phyloP scores from a whole-genome alignment of 2,797 vertebrate species.

The Otolemur crassicaudatus region DNA sequence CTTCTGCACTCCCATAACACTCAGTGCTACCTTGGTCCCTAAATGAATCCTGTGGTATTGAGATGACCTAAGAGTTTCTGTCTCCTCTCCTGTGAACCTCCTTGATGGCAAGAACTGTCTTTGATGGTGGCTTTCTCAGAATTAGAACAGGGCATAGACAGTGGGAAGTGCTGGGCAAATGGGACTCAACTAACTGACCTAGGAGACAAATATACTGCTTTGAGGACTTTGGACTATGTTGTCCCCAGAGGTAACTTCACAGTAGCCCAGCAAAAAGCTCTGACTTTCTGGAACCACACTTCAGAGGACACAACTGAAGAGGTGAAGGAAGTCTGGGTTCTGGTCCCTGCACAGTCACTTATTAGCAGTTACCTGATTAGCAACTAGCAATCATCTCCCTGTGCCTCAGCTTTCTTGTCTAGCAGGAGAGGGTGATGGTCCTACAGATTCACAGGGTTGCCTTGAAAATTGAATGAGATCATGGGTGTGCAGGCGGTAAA shows the following conservation, averaged over 20 bases:
- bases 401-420: constrained; percentile 62
- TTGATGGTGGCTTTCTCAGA: background rate
- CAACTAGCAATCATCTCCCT: background rate
- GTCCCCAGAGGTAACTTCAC: background rate
- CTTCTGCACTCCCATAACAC: background rate
- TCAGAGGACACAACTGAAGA: background rate
- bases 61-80: background rate
- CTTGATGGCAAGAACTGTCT: background rate
- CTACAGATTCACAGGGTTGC: constrained; percentile 36
- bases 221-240: background rate
- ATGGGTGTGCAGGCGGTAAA: constrained; percentile 64
- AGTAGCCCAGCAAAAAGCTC: background rate
- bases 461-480: constrained; percentile 72
- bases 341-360: background rate
- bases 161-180: background rate
- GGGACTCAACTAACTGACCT: background rate
- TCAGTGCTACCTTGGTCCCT: background rate
- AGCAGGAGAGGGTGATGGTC: background rate
- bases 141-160: background rate
- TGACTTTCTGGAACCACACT: constrained; percentile 29
- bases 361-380: background rate
- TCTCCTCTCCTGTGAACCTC: background rate
- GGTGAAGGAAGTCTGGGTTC: background rate
- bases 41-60: background rate
- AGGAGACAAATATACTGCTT: background rate